A percentile compares a stretch with the other conserved stretches of the same genome.
Evolutionary conservation across 53 echinoderm and acorn worm species (phyloP).

Genomic region (Echinarachnius parma): DNA sequence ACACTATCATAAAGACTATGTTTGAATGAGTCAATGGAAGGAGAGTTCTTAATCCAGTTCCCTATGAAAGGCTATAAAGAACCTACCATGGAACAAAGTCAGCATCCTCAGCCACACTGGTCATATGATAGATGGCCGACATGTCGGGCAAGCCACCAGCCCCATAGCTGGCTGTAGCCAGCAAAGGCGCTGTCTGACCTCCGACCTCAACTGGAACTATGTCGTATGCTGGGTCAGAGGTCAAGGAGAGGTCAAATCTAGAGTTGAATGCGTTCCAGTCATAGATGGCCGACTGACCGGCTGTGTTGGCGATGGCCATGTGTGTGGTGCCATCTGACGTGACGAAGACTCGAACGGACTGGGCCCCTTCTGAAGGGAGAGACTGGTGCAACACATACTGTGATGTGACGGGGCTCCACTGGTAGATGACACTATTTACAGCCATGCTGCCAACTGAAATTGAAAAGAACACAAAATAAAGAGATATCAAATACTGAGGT

Average conservation of each 20-base stretch:
- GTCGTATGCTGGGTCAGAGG: constrained; percentile 45
- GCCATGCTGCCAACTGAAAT: constrained; percentile 62
- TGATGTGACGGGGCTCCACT: constrained; percentile 64
- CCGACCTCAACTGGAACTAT: constrained; percentile 43
- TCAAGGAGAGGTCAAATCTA: constrained; percentile 52
- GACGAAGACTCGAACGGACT: constrained; percentile 62
- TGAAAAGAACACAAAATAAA: too few relatives aligned
- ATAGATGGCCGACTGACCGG: constrained; percentile 56
- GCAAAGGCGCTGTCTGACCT: constrained; percentile 28
- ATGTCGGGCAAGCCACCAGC: constrained; percentile 64
- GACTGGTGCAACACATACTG: constrained; percentile 69
- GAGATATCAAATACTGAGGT: too few relatives aligned
- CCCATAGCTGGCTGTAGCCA: constrained; percentile 58
- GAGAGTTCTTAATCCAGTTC: too few relatives aligned
- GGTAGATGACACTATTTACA: constrained; percentile 73
- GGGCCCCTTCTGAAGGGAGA: constrained; percentile 72
- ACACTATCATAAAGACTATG: too few relatives aligned
- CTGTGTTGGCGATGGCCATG: constrained; percentile 64
- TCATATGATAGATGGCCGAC: constrained; percentile 58
- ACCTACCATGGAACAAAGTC: constrained; percentile 90
- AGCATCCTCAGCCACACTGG: constrained; percentile 44
- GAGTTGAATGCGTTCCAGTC: constrained; percentile 78
- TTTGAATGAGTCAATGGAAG: too few relatives aligned
- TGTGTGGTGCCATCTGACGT: constrained; percentile 57
- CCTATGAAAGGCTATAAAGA: too few relatives aligned